A percentile compares a stretch with the other conserved stretches of the same genome.
phyloP scores from a whole-genome alignment of 2,888 invertebrate genomes.

The Oscheius onirici region DNA sequence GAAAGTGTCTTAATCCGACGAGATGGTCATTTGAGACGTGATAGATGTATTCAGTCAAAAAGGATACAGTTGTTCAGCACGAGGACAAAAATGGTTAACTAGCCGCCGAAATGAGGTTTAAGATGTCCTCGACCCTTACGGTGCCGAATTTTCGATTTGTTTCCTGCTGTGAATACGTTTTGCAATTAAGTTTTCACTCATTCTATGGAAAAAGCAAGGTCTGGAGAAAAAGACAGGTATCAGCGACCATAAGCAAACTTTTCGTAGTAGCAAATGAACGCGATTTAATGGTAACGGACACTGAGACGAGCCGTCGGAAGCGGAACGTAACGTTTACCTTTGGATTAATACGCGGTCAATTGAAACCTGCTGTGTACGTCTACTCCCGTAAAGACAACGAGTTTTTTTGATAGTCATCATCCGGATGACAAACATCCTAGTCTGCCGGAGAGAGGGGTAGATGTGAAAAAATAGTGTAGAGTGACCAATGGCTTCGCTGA shows the following conservation, averaged over 20 bases:
- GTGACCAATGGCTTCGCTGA: background rate
- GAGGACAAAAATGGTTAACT: background rate
- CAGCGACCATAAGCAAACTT: too few relatives aligned
- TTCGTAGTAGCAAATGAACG: background rate
- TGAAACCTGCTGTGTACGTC: constrained; percentile 23
- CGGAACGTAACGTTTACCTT: constrained; percentile 29
- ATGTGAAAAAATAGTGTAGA: background rate
- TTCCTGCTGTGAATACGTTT: constrained; percentile 4
- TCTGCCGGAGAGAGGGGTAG: background rate
- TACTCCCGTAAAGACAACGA: constrained; percentile 21
- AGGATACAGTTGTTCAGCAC: background rate
- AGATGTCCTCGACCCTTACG: constrained; percentile 14
- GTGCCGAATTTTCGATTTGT: constrained; percentile 18
- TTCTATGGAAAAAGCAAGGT: background rate
- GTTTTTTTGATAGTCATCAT: constrained; percentile 9
- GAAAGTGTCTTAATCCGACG: constrained; percentile 13
- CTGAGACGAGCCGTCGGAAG: constrained; percentile 12
- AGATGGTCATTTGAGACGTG: too few relatives aligned
- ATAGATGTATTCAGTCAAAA: too few relatives aligned
- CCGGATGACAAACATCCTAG: background rate
- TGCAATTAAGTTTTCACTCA: background rate
- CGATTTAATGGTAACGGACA: background rate
- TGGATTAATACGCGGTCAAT: constrained; percentile 30
- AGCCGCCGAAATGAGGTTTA: background rate
- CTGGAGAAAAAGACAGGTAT: background rate